Evolutionary conservation across 2,113 vertebrate species (phyloP), one percentile per base, ranked within the genome.

Genomic region (Ageneiosus marmoratus): DNA sequence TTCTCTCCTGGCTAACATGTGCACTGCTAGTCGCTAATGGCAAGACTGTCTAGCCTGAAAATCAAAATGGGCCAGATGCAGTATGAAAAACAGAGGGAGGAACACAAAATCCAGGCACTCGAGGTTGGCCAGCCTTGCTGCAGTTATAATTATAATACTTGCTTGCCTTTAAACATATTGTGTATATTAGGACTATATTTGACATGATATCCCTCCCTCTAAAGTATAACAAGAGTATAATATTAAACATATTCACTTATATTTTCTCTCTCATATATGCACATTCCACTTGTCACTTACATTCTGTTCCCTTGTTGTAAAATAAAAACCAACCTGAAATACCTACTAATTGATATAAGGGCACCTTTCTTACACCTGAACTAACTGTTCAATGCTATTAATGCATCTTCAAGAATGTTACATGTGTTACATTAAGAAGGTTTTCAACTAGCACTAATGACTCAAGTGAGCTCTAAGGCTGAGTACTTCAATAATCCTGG

Each of bases 31-130:
- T 97, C 94, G 86, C 91, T 99, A 95, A 99, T 98, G 98, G 98
- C 98, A 92, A 99, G 98, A 93, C 95, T 98, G 92, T 98, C 97
- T 96, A 99, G 98, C 93, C 96, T 98, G 96, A 99, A 98, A 98
- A 97, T 99, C 96, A 98, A 96, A 94, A 95, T 97, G 95, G 95
- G 96, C 93, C 97, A 99, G 96, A 95, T 98, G 96, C 96, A 98
- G 93, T 98, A 95, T 95, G 97, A 99, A 93, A 98, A 98, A 94
- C 97, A 98, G 92, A 95, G 95, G 95, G 96, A 95, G 95, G 97
- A 98, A 83, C 94, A 95, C 94, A 97, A 96, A 89, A 95, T 95
- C 93, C 95, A 96, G 91, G 93, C 95, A 13, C 86, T 96, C 78
- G 96, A 99, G 97, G 97, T 99, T 93, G 85, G 91, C 94, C 95